Evolutionary conservation across 2,113 vertebrate genomes (phyloP).

Genomic region (Phainopepla nitens): DNA sequence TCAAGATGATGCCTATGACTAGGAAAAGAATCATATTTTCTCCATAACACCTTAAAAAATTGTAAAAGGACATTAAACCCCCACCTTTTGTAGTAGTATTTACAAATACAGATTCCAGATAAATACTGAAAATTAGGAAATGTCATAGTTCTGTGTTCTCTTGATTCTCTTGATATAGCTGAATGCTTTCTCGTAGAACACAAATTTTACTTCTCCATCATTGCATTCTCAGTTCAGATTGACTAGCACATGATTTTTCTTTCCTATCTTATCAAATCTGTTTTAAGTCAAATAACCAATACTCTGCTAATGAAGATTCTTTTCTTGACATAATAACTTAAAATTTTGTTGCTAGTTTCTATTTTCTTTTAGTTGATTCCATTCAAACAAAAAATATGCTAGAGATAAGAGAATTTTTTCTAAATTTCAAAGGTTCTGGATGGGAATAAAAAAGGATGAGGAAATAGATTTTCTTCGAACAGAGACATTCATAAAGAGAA

Average conservation of each 20-base stretch:
- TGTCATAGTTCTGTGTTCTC: fast-evolving
- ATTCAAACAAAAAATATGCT: neutral
- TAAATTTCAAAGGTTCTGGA: neutral
- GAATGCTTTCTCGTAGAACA: neutral
- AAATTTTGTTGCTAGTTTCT: neutral
- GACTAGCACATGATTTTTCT: neutral
- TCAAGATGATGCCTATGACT: neutral
- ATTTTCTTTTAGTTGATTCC: neutral
- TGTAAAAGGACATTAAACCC: neutral
- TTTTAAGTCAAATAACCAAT: neutral
- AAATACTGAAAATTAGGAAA: neutral
- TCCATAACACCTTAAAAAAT: neutral
- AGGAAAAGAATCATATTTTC: neutral
- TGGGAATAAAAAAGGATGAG: neutral
- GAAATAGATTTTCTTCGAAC: neutral
- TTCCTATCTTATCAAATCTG: neutral
- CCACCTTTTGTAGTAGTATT: neutral
- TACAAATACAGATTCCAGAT: neutral
- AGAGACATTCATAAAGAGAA: neutral
- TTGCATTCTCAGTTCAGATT: neutral
- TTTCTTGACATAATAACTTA: neutral
- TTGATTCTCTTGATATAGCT: neutral
- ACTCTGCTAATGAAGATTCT: neutral
- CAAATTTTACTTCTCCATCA: neutral
- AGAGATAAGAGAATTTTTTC: neutral